Conservation (phyloP, 2,888 invertebrate genomes). For the Zaprionus bogoriensis region DNA sequence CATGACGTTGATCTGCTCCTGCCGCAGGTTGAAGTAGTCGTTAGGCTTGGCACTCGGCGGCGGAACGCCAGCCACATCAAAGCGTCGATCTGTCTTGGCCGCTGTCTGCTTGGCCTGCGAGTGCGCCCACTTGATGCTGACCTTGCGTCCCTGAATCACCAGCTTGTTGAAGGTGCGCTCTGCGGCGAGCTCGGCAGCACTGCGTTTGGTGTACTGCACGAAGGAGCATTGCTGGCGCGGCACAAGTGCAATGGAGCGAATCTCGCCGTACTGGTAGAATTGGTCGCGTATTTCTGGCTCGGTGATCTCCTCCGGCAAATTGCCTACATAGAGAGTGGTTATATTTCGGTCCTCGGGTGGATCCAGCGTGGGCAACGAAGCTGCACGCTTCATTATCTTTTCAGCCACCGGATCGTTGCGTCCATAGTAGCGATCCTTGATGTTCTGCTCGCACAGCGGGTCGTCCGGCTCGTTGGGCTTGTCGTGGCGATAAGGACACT, state of each 20-base stretch:
- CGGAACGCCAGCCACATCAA: constrained; percentile 90
- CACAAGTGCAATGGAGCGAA: constrained; percentile 95
- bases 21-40: constrained; percentile 86
- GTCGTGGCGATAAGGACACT: constrained; percentile 96
- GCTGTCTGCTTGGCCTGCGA: constrained; percentile 90
- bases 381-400: constrained; percentile 92
- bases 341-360: constrained; percentile 98
- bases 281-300: constrained; percentile 97
- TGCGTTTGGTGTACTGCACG: constrained; percentile 95
- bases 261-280: constrained; percentile 99
- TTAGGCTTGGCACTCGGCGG: constrained; percentile 86
- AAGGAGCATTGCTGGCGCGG: constrained; percentile 98
- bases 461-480: constrained; percentile 97
- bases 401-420: constrained; percentile 97
- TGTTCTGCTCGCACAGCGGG: constrained; percentile 95
- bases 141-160: constrained; percentile 90
- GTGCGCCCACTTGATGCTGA: constrained; percentile 99
- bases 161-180: constrained; percentile 98
- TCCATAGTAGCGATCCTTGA: constrained; percentile 95
- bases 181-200: constrained; percentile 95
- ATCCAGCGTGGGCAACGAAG: constrained; percentile 96
- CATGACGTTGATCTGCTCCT: constrained; percentile 81
- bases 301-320: constrained; percentile 92
- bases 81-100: constrained; percentile 84
- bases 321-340: constrained; percentile 98